Evolutionary conservation across 1,140 invertebrate genomes (phyloP), one percentile per base, ranked within the genome.

Genomic region (Phymastichus coffea): DNA sequence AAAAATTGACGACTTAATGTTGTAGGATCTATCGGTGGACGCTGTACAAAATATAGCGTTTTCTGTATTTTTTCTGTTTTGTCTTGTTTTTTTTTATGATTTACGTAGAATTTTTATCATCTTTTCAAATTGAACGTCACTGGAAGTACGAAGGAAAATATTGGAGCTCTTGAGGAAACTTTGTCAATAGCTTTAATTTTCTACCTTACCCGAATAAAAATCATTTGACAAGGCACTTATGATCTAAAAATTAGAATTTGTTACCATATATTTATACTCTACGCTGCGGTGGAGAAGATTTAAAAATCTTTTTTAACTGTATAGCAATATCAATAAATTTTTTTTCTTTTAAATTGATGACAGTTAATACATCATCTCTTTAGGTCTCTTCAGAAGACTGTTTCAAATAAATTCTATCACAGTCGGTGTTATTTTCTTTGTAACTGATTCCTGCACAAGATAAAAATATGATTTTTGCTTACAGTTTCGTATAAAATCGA

Each of bases 341-440:
- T 35, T 30, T 47, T 60, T 54, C 40, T 28, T 12, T 23, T 38
- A 19, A 47, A 60, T 44, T 40, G 38, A 48, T 60, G 51, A 48
- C n/a, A n/a, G n/a, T n/a, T n/a, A n/a, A n/a, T n/a, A n/a, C n/a
- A n/a, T 20, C 23, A 60, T 46, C 57, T 40, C 57, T 60, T 60
- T 53, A 54, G 30, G 54, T 49, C n/a, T 44, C 51, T 51, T 60
- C 40, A 47, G 22, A 54, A 60, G 51, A 47, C 57, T 53, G 41
- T 60, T 47, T 60, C 28, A 60, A 48, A 47, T 54, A 54, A 53
- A 46, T 54, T 54, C 43, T 54, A 60, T 54, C 57, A 60, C 57
- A 60, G 57, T 48, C 54, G 51, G 30, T 60, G 51, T 60, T n/a
- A n/a, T n/a, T n/a, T 54, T 60, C 51, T 54, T 60, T 60, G 57